phyloP scores from a whole-genome alignment of 2,797 vertebrate species.

The Rhynchonycteris naso region DNA sequence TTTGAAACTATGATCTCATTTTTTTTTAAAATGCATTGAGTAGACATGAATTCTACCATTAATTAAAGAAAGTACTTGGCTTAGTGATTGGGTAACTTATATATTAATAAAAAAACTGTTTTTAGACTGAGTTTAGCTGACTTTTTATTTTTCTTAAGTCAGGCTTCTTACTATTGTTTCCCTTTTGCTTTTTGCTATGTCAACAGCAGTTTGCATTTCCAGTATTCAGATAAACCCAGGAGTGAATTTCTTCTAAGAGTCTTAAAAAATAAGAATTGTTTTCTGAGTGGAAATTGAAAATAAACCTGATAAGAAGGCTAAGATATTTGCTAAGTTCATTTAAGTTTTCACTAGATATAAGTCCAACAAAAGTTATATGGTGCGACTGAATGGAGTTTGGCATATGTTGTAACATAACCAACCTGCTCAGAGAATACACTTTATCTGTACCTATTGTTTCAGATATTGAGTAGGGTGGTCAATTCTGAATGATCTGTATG shows the following conservation, averaged over 20 bases:
- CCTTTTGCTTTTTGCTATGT: neutral
- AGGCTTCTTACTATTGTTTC: neutral
- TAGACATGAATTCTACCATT: neutral
- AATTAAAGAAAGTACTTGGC: constrained; percentile 10
- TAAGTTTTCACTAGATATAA: neutral
- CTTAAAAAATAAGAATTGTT: neutral
- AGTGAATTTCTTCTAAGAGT: neutral
- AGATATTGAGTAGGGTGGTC: neutral
- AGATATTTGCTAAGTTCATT: neutral
- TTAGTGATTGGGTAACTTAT: neutral
- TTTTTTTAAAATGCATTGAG: neutral
- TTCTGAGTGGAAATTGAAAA: neutral
- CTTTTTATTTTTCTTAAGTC: neutral
- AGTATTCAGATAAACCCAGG: neutral
- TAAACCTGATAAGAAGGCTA: neutral
- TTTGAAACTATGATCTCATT: neutral
- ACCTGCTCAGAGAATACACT: neutral
- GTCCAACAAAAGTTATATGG: neutral
- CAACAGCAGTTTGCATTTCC: neutral
- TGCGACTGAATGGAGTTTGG: neutral
- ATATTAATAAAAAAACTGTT: neutral
- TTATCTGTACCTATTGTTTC: neutral
- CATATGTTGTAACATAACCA: neutral
- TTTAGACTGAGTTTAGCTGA: neutral
- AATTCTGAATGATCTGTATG: neutral